These are phyloP conservation scores for Gryllus longicercus DNA, from an alignment of 2,888 invertebrate species.

Conservation along the genomic window DNA sequence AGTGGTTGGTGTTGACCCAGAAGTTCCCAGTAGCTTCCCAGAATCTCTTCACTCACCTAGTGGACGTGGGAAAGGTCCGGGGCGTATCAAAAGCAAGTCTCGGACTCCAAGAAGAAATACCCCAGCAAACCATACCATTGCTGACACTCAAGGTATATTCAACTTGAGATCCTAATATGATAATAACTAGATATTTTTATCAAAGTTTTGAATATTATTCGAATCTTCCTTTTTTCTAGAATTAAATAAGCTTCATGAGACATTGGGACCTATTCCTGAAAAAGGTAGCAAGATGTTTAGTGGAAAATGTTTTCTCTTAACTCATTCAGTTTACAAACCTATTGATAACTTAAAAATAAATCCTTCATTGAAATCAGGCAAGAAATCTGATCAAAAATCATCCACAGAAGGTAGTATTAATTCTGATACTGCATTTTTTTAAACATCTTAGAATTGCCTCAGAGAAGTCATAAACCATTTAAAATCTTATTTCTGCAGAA, in stretches of 20 bases:
- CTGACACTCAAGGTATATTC: background rate
- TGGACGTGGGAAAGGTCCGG: background rate
- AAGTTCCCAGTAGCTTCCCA: background rate
- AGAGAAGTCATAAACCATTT: too few species aligned
- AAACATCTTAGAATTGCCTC: too few species aligned
- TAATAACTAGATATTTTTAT: background rate
- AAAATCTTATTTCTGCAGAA: background rate
- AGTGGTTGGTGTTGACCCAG: background rate
- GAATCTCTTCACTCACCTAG: conserved; percentile 1
- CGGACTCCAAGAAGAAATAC: background rate
- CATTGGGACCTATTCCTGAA: conserved; percentile 55
- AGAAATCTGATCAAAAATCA: conserved; percentile 39
- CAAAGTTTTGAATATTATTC: background rate
- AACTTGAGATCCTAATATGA: too few species aligned
- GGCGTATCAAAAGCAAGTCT: background rate
- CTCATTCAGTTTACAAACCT: conserved; percentile 50
- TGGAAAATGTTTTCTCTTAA: conserved; percentile 57
- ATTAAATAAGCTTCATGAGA: conserved; percentile 46
- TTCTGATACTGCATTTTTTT: too few species aligned
- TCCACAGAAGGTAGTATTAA: background rate
- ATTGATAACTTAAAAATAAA: conserved; percentile 39
- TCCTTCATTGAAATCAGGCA: background rate
- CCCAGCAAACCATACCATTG: background rate
- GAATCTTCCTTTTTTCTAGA: background rate
- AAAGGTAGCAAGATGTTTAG: conserved; percentile 52